Evolutionary conservation across 64 coral and sea anemone species (phyloP), one percentile per base, ranked within the genome.

Genomic region (Dendrophyllia cribrosa): DNA sequence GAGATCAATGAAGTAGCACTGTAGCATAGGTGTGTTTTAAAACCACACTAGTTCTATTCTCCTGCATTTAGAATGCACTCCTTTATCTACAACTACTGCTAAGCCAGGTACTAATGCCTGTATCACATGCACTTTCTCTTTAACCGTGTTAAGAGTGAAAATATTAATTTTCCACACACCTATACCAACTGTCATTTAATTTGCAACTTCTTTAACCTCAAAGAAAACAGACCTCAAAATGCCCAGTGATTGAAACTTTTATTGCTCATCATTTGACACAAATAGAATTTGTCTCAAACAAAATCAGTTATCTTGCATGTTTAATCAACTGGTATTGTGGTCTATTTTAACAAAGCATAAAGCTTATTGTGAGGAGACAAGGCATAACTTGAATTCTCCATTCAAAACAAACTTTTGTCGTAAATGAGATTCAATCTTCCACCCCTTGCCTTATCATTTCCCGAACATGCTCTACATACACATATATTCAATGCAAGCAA

Each of bases 321-420:
- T 84, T 19, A 84, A 47, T 51, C 1, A 15, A 21, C 51, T 23
- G 62, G 80, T 20, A 50, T 23, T 50, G 45, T 16, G 20, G 50
- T 12, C 45, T 51, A 84, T 84, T 63, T 84, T 7, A 67, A n/a
- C 8, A 51, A 84, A 62, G 13, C 56, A 3, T 17, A 17, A 80
- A 80, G 77, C 77, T 58, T 80, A 56, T 12, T 49, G 80, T 84
- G 80, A 67, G 44, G 80, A 84, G 3, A 51, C 80, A 84, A 84
- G 20, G 24, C 62, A 68, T 67, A 43, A 67, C 17, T 22, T 84
- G 15, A 9, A n/a, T 48, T 82, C 78, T 82, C 62, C 19, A 49
- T 43, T 66, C 43, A 50, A 67, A 43, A n/a, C n/a, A n/a, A n/a
- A 9, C 1, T 56, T 56, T 56, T 0, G 3, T 14, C 0, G 13